Percentiles rank a stretch among this genome's conserved stretches.
phyloP scores from a whole-genome alignment of 2,888 invertebrate species.

The Colletes collaris region DNA sequence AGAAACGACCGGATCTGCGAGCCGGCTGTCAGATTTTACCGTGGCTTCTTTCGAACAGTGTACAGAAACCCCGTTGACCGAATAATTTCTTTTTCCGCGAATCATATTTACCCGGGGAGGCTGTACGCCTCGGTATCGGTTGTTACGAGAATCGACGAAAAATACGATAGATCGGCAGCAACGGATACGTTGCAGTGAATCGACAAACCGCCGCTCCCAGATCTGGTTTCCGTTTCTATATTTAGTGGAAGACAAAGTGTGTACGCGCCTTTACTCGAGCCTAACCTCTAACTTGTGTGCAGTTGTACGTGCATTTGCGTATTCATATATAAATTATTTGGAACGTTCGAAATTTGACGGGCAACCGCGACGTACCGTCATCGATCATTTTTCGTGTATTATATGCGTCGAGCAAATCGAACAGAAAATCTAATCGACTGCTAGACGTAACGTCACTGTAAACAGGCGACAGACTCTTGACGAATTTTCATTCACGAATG shows the following conservation, averaged over 20 bases:
- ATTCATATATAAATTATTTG: not conserved
- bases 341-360: not conserved
- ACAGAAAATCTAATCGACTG: too few species aligned
- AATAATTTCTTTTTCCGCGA: conserved; percentile 6
- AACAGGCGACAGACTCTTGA: conserved; percentile 28
- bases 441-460: conserved; percentile 19
- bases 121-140: conserved; percentile 42
- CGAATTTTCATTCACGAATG: conserved; percentile 18
- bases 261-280: conserved; percentile 56
- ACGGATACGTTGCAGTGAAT: conserved; percentile 1
- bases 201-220: conserved; percentile 48
- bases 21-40: conserved; percentile 26
- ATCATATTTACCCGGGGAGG: conserved; percentile 21
- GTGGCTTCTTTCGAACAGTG: conserved; percentile 3
- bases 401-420: not conserved
- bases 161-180: not conserved
- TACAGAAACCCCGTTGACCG: not conserved
- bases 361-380: not conserved
- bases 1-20: conserved; percentile 51
- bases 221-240: conserved; percentile 43
- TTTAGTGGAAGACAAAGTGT: conserved; percentile 44
- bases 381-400: not conserved
- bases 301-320: conserved; percentile 23
- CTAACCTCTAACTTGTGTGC: conserved; percentile 54
- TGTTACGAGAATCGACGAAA: conserved; percentile 5